Evolutionary conservation across 2,797 vertebrate genomes (phyloP).

Genomic region (Sebastes minor): DNA sequence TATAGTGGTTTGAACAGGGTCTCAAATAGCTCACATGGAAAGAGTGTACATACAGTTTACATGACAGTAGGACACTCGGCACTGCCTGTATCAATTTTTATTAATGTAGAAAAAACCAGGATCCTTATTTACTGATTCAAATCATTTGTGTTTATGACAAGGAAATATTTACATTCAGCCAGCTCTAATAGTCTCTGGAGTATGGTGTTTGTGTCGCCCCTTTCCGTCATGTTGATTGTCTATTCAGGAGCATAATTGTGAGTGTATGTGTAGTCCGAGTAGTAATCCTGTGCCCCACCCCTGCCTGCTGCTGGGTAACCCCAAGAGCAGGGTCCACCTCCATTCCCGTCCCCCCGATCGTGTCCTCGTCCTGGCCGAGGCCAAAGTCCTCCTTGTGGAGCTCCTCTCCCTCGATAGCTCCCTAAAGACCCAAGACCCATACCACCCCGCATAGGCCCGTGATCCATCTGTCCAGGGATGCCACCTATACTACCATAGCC

Average conservation of each 20-base stretch:
- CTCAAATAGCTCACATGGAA: conserved; percentile 79
- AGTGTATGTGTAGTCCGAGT: conserved; percentile 81
- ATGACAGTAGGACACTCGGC: conserved; percentile 77
- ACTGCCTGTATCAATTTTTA: conserved; percentile 79
- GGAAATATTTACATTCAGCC: conserved; percentile 86
- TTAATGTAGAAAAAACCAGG: conserved; percentile 83
- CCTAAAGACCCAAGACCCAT: conserved; percentile 74
- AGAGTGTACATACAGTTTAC: conserved; percentile 79
- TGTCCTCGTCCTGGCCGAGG: conserved; percentile 77
- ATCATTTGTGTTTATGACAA: conserved; percentile 79
- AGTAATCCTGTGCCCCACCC: conserved; percentile 76
- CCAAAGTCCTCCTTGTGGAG: conserved; percentile 72
- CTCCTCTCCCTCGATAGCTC: conserved; percentile 75
- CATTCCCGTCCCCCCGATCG: conserved; percentile 65
- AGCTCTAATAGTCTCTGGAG: conserved; percentile 74
- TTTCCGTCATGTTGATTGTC: conserved; percentile 65
- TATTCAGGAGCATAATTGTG: conserved; percentile 79
- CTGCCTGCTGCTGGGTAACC: conserved; percentile 79
- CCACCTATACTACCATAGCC: conserved; percentile 72
- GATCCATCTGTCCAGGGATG: conserved; percentile 69
- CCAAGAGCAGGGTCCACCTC: conserved; percentile 78
- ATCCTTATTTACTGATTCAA: conserved; percentile 65
- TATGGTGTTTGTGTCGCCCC: conserved; percentile 50
- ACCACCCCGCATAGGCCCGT: conserved; percentile 59
- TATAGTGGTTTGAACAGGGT: conserved; percentile 88